phyloP scores from a whole-genome alignment of 2,113 vertebrate genomes.

The Rana temporaria region DNA sequence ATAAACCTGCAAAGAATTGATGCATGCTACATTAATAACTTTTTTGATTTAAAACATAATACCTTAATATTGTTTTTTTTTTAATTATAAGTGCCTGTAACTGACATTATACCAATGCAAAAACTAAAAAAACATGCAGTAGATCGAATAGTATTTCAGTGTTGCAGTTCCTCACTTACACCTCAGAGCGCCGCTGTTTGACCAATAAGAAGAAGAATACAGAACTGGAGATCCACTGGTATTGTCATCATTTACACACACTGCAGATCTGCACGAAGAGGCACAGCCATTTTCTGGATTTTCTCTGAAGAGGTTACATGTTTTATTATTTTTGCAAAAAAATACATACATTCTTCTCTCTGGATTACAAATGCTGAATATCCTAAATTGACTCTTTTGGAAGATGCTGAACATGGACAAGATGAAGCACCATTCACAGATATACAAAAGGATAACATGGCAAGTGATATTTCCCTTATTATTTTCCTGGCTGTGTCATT shows the following conservation, averaged over 20 bases:
- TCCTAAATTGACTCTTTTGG: background rate
- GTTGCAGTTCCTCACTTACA: conserved; percentile 39
- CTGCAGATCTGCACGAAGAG: background rate
- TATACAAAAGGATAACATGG: background rate
- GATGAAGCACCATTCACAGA: background rate
- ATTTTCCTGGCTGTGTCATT: conserved; percentile 29
- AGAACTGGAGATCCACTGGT: too few species aligned
- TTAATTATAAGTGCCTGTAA: too few species aligned
- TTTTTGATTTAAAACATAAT: too few species aligned
- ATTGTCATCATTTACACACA: background rate
- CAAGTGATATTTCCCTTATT: conserved; percentile 42
- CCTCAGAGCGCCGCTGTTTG: conserved; percentile 58
- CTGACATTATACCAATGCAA: too few species aligned
- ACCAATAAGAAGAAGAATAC: conserved; percentile 25
- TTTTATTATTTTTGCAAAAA: too few species aligned
- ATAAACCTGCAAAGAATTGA: too few species aligned
- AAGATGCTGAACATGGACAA: background rate
- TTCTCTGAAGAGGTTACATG: background rate
- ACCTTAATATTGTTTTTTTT: too few species aligned
- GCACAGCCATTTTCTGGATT: conserved; percentile 18
- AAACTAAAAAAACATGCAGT: background rate
- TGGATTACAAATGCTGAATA: conserved; percentile 1
- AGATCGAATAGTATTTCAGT: background rate
- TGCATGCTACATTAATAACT: too few species aligned
- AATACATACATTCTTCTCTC: background rate